These are phyloP conservation scores for Panthera leo DNA, from an alignment of 2,113 vertebrate genomes.

Conservation along the genomic window DNA sequence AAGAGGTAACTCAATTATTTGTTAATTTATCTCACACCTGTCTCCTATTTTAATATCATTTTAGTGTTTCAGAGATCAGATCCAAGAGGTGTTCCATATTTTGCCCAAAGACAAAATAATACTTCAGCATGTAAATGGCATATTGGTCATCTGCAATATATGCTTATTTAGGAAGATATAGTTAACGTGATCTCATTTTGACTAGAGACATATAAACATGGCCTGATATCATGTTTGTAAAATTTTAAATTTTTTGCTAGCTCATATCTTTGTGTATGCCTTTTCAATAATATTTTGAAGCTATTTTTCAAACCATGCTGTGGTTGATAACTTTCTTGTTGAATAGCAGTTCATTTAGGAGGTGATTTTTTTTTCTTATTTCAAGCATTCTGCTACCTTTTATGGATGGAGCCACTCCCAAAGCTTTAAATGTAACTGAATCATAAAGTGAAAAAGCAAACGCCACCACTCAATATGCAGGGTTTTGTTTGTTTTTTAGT, in stretches of 20 bases:
- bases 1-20: background rate
- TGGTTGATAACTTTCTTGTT: conserved; percentile 38
- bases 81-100: background rate
- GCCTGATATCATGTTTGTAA: background rate
- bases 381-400: conserved; percentile 34
- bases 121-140: background rate
- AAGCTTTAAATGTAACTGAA: conserved; percentile 52
- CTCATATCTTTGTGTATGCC: background rate
- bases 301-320: background rate
- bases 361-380: conserved; percentile 41
- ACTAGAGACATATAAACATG: background rate
- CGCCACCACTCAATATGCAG: background rate
- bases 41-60: background rate
- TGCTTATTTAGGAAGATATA: background rate
- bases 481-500: background rate
- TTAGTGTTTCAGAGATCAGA: background rate
- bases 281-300: conserved; percentile 40
- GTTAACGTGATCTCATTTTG: background rate
- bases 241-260: conserved; percentile 19
- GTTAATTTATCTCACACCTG: background rate
- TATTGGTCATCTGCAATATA: background rate
- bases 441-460: background rate
- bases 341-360: conserved; percentile 11
- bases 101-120: background rate
- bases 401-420: background rate